Evolutionary conservation across 2,113 vertebrate species (phyloP).

Genomic region (Mandrillus leucophaeus): DNA sequence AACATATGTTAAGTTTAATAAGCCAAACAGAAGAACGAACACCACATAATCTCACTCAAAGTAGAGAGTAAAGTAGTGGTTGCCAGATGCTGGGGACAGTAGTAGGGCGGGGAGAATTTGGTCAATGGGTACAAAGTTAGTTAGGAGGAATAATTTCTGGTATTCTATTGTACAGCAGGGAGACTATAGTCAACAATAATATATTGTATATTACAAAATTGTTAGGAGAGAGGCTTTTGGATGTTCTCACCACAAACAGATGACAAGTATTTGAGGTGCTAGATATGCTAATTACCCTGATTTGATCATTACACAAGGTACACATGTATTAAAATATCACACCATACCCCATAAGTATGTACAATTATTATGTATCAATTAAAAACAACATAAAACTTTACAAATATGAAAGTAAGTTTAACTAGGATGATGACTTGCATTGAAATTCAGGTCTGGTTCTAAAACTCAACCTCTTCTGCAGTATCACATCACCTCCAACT

Average conservation of each 20-base stretch:
- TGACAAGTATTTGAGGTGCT: neutral
- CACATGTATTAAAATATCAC: neutral
- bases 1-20: neutral
- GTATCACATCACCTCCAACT: neutral
- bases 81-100: neutral
- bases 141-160: neutral
- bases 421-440: neutral
- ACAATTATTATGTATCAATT: neutral
- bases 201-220: neutral
- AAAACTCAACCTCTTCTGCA: neutral
- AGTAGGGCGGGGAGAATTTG: neutral
- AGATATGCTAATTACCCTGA: neutral
- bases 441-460: slow-evolving; percentile 24
- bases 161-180: neutral
- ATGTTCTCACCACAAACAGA: neutral
- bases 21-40: neutral
- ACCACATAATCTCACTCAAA: neutral
- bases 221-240: neutral
- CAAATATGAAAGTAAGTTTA: slow-evolving; percentile 34
- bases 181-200: neutral
- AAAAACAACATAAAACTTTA: neutral
- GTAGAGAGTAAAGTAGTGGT: neutral
- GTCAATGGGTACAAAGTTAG: neutral
- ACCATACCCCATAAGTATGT: neutral
- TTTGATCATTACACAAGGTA: neutral